A percentile compares a stretch with the other conserved stretches of the same genome.
Evolutionary conservation across 2,797 vertebrate genomes (phyloP).

Genomic region (Orestias chungarensis): DNA sequence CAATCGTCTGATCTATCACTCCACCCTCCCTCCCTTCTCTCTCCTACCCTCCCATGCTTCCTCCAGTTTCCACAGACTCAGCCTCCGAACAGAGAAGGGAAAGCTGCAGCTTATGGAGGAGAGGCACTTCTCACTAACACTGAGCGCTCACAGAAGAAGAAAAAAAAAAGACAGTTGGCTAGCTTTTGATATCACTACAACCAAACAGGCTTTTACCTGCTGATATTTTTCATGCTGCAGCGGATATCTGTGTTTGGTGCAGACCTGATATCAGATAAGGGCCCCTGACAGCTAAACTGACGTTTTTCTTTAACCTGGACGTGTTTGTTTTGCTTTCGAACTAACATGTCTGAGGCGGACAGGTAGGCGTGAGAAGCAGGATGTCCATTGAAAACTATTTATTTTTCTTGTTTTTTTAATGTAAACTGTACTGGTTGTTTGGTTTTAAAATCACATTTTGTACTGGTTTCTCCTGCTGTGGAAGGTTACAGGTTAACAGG

Average conservation of each 20-base stretch:
- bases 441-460: slow-evolving; percentile 51
- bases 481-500: slow-evolving; percentile 66
- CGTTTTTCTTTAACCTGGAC: slow-evolving; percentile 52
- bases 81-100: slow-evolving; percentile 51
- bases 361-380: slow-evolving; percentile 65
- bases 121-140: slow-evolving; percentile 61
- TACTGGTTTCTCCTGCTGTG: slow-evolving; percentile 50
- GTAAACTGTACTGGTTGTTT: slow-evolving; percentile 29
- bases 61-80: slow-evolving; percentile 50
- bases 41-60: slow-evolving; percentile 27
- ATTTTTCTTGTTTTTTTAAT: too few species aligned
- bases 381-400: too few species aligned
- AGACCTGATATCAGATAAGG: slow-evolving; percentile 40
- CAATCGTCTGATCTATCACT: slow-evolving; percentile 31
- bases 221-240: slow-evolving; percentile 23
- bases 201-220: slow-evolving; percentile 26
- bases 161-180: too few species aligned
- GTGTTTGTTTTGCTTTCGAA: slow-evolving; percentile 51
- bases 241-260: slow-evolving; percentile 6
- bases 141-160: slow-evolving; percentile 35
- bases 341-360: slow-evolving; percentile 69
- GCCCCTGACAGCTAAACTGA: slow-evolving; percentile 23
- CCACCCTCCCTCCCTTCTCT: neutral
- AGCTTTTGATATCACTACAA: slow-evolving; percentile 30
- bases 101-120: slow-evolving; percentile 35